Conservation (phyloP, 2,113 vertebrate genomes). For the Saimiri boliviensis region DNA sequence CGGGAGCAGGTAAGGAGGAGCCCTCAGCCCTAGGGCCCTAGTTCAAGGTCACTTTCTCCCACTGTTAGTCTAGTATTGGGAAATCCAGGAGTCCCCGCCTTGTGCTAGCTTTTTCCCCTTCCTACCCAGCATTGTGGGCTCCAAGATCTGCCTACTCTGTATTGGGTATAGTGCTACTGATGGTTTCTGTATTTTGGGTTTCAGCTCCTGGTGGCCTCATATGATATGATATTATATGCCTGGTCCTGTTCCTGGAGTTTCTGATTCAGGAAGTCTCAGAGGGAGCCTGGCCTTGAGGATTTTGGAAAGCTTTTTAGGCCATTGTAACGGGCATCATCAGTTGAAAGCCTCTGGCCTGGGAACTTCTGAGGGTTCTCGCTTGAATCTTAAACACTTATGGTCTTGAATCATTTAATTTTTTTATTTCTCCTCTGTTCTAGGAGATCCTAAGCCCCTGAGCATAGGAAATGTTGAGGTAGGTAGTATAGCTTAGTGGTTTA, state of each 20-base stretch:
- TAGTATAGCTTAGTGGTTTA: background rate
- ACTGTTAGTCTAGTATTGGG: background rate
- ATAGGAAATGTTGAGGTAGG: background rate
- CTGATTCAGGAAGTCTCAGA: background rate
- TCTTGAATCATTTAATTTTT: background rate
- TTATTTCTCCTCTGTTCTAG: background rate
- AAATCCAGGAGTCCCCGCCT: background rate
- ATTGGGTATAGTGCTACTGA: background rate
- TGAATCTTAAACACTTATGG: background rate
- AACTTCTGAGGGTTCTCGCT: background rate
- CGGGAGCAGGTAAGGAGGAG: constrained; percentile 91
- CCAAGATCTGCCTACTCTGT: background rate
- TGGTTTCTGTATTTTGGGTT: background rate
- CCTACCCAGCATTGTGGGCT: background rate
- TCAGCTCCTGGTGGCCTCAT: background rate
- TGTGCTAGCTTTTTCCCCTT: background rate
- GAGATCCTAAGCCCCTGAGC: background rate
- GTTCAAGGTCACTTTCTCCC: background rate
- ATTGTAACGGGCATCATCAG: background rate
- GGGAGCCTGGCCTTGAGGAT: background rate
- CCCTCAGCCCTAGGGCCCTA: background rate
- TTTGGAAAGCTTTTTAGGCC: background rate
- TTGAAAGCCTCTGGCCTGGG: background rate
- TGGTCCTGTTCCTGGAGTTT: background rate
- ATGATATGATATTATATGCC: background rate